phyloP scores from a whole-genome alignment of 2,113 vertebrate genomes.

The Nothoprocta perdicaria region DNA sequence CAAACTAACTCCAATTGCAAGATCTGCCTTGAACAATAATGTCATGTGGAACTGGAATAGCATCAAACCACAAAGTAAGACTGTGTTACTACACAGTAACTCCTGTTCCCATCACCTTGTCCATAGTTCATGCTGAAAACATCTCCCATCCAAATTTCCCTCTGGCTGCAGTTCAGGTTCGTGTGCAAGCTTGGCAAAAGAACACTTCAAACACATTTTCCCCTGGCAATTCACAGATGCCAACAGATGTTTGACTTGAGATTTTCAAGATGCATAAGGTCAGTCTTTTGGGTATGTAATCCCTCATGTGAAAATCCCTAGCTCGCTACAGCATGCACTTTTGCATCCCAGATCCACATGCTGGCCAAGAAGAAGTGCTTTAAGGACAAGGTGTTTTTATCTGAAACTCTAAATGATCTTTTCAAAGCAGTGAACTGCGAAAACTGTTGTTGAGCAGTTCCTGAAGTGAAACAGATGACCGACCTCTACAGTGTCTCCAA shows the following conservation, averaged over 20 bases:
- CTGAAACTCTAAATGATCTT: conserved; percentile 31
- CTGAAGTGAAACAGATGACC: conserved; percentile 64
- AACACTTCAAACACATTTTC: neutral
- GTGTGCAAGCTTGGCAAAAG: conserved; percentile 23
- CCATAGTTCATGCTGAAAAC: neutral
- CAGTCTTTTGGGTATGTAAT: neutral
- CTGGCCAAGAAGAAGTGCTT: conserved; percentile 11
- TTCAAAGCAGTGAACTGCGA: conserved; percentile 15
- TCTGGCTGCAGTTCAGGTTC: neutral
- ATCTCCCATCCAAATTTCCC: neutral
- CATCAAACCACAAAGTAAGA: neutral
- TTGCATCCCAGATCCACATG: conserved; percentile 12
- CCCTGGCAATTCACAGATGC: neutral
- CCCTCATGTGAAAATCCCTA: conserved; percentile 14
- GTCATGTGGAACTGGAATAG: neutral
- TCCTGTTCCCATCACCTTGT: neutral
- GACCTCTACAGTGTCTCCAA: neutral
- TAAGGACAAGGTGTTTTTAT: conserved; percentile 52
- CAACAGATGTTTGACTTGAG: conserved; percentile 53
- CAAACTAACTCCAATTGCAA: neutral
- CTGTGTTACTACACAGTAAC: neutral
- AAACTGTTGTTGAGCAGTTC: conserved; percentile 25
- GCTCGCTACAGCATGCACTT: conserved; percentile 6
- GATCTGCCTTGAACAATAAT: neutral
- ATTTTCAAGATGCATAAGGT: conserved; percentile 31